phyloP scores from a whole-genome alignment of 2,888 invertebrate species.

The Rhodophaea formosa region DNA sequence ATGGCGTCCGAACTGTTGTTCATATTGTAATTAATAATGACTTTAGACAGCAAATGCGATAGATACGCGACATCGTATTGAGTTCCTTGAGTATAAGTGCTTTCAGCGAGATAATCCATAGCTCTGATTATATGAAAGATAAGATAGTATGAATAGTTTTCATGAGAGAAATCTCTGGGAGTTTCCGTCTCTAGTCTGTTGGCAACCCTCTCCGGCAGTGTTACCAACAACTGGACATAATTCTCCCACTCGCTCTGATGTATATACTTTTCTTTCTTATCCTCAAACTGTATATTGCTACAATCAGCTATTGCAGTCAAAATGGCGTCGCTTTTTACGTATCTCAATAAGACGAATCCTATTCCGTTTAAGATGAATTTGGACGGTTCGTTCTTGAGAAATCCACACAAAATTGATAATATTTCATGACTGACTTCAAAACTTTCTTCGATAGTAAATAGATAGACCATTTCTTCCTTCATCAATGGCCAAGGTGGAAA shows the following conservation, averaged over 20 bases:
- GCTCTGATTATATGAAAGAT: slow-evolving; percentile 82
- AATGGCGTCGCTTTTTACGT: slow-evolving; percentile 81
- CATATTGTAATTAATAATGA: slow-evolving; percentile 80
- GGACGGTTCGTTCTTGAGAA: slow-evolving; percentile 66
- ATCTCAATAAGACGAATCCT: slow-evolving; percentile 62
- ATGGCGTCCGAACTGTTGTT: slow-evolving; percentile 69
- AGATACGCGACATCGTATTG: slow-evolving; percentile 66
- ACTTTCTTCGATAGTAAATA: slow-evolving; percentile 81
- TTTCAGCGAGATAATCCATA: slow-evolving; percentile 82
- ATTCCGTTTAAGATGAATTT: slow-evolving; percentile 51
- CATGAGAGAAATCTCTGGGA: slow-evolving; percentile 80
- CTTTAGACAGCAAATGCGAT: slow-evolving; percentile 82
- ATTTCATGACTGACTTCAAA: slow-evolving; percentile 70
- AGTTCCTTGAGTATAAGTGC: slow-evolving; percentile 46
- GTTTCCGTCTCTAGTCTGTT: slow-evolving; percentile 82
- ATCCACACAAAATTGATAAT: slow-evolving; percentile 66
- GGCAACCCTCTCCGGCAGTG: slow-evolving; percentile 86
- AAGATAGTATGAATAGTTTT: slow-evolving; percentile 81
- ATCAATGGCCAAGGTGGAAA: slow-evolving; percentile 82
- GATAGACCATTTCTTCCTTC: slow-evolving; percentile 55
- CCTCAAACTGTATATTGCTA: slow-evolving; percentile 38
- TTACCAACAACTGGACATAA: slow-evolving; percentile 82
- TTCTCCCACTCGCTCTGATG: slow-evolving; percentile 66
- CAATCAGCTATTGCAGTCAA: slow-evolving; percentile 72
- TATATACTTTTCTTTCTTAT: slow-evolving; percentile 33